phyloP scores from a whole-genome alignment of 2,797 vertebrate genomes.

The Florisuga fusca region DNA sequence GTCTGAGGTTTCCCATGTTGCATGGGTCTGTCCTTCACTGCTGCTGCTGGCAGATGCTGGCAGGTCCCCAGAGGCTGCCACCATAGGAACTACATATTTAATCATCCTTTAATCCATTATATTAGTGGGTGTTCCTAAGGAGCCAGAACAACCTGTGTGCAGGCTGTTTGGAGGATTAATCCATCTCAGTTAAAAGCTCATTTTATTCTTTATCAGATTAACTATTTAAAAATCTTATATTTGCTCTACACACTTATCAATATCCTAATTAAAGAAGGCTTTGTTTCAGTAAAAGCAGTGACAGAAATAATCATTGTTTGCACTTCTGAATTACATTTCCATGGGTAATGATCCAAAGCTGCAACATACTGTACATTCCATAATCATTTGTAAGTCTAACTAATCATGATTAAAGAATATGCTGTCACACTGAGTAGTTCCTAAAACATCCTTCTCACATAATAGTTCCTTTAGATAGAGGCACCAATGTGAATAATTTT shows the following conservation, averaged over 20 bases:
- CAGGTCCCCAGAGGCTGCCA: neutral
- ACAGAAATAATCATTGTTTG: conserved; percentile 61
- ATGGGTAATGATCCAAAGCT: conserved; percentile 67
- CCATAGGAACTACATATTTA: neutral
- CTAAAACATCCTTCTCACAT: conserved; percentile 23
- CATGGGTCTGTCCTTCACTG: neutral
- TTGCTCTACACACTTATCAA: conserved; percentile 15
- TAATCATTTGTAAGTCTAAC: conserved; percentile 66
- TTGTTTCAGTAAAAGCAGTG: conserved; percentile 50
- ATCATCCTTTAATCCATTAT: neutral
- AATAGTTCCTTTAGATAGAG: conserved; percentile 40
- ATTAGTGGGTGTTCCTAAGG: neutral
- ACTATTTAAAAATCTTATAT: conserved; percentile 18
- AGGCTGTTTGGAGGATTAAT: neutral
- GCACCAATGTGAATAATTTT: conserved; percentile 18
- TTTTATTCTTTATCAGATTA: conserved; percentile 58
- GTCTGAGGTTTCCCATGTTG: rapidly evolving
- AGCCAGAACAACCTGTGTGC: neutral
- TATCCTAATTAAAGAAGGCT: conserved; percentile 56
- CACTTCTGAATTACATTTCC: conserved; percentile 71
- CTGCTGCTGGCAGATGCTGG: neutral
- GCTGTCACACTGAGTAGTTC: neutral
- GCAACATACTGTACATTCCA: conserved; percentile 53
- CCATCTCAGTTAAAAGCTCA: neutral
- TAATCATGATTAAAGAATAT: conserved; percentile 60